A percentile compares a stretch with the other conserved stretches of the same genome.
These are phyloP conservation scores for Dasypogon diadema DNA, from an alignment of 2,888 invertebrate genomes.

Conservation along the genomic window DNA sequence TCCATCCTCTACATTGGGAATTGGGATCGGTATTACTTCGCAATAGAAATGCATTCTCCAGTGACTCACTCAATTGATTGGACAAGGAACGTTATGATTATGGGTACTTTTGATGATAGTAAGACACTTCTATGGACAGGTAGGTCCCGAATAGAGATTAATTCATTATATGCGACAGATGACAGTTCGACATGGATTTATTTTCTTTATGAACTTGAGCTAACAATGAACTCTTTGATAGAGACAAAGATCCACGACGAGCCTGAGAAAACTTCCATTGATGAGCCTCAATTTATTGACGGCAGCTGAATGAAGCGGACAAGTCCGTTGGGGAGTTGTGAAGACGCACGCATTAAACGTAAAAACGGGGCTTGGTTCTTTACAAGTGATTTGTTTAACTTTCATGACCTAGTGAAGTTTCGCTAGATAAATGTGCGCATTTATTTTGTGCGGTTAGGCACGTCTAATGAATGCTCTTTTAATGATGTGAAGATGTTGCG, in stretches of 20 bases:
- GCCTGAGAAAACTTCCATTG: slow-evolving; percentile 28
- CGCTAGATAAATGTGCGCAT: slow-evolving; percentile 3
- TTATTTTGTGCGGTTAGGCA: not conserved
- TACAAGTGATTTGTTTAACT: slow-evolving; percentile 26
- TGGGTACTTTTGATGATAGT: not conserved
- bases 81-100: not conserved
- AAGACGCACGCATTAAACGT: not conserved
- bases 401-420: slow-evolving; percentile 21
- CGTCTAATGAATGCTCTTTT: slow-evolving; percentile 13
- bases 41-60: too few relatives aligned
- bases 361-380: slow-evolving; percentile 31
- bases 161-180: not conserved
- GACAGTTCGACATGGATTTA: not conserved
- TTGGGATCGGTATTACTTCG: too few relatives aligned
- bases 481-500: not conserved
- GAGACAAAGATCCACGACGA: slow-evolving; percentile 5
- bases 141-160: not conserved
- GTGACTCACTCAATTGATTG: not conserved
- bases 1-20: too few relatives aligned
- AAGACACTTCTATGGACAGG: not conserved
- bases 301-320: too few relatives aligned
- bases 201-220: not conserved
- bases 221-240: slow-evolving; percentile 25
- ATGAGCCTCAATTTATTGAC: not conserved
- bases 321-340: not conserved